These are phyloP conservation scores for Salvelinus alpinus DNA, from an alignment of 2,113 vertebrate genomes.

Conservation along the genomic window DNA sequence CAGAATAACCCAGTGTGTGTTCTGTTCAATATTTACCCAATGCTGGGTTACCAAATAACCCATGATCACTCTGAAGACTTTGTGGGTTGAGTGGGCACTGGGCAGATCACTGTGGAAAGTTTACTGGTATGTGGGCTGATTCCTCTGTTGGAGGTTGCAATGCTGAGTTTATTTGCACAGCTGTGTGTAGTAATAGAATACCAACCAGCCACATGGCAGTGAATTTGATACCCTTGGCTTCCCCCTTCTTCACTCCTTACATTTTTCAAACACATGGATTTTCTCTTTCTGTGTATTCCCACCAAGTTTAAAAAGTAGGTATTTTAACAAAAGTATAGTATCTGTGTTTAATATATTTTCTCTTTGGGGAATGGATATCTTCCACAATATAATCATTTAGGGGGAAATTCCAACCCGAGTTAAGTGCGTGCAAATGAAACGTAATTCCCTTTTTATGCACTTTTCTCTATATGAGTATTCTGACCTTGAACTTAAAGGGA, in stretches of 20 bases:
- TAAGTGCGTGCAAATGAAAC: too few relatives aligned
- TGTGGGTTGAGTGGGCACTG: not conserved
- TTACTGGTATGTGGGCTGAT: not conserved
- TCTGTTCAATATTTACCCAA: too few relatives aligned
- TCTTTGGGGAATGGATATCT: not conserved
- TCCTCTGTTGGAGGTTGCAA: slow-evolving; percentile 14
- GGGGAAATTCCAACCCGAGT: too few relatives aligned
- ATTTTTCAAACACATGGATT: not conserved
- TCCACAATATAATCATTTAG: not conserved
- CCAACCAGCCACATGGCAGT: slow-evolving; percentile 36
- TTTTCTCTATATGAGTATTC: too few relatives aligned
- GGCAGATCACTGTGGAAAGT: not conserved
- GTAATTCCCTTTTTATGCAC: too few relatives aligned
- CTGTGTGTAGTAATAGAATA: slow-evolving; percentile 41
- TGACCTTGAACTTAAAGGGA: too few relatives aligned
- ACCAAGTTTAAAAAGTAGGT: not conserved
- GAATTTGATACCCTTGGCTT: slow-evolving; percentile 38
- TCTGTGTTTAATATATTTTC: not conserved
- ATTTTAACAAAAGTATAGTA: not conserved
- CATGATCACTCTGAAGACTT: too few relatives aligned
- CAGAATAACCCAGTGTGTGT: too few relatives aligned
- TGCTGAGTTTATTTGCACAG: slow-evolving; percentile 30
- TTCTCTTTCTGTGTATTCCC: not conserved
- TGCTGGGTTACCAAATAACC: too few relatives aligned
- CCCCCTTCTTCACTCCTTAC: not conserved